Evolutionary conservation across 1,140 invertebrate genomes (phyloP).

Genomic region (Drosophila parvula): DNA sequence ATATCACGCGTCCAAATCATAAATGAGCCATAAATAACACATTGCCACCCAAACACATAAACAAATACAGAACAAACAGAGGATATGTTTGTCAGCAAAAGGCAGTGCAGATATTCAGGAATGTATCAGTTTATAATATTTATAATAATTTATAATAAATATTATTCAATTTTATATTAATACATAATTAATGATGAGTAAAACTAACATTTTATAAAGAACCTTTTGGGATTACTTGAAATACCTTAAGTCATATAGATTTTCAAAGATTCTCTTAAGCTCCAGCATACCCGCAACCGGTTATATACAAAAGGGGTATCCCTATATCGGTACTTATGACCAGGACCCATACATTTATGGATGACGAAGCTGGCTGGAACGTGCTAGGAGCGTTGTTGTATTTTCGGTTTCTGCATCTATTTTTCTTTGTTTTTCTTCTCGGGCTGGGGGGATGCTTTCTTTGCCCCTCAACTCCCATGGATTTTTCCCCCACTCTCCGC

Average conservation of each 20-base stretch:
- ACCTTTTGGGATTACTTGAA: neutral
- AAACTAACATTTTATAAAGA: neutral
- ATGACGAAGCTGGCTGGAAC: slow-evolving; percentile 46
- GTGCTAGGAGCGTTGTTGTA: slow-evolving; percentile 34
- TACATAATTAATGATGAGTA: no score
- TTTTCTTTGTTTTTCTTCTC: slow-evolving; percentile 20
- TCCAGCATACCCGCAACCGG: neutral
- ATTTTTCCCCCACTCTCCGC: neutral
- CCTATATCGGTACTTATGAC: slow-evolving; percentile 42
- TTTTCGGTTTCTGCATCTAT: slow-evolving; percentile 34
- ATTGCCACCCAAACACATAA: slow-evolving; percentile 63
- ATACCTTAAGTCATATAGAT: neutral
- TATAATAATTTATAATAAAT: no score
- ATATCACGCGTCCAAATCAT: slow-evolving; percentile 77
- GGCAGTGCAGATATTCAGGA: neutral
- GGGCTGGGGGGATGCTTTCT: neutral
- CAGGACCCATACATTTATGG: slow-evolving; percentile 54
- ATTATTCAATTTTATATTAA: no score
- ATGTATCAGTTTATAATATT: neutral
- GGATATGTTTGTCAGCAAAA: slow-evolving; percentile 16
- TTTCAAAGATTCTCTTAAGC: neutral
- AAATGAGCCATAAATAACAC: slow-evolving; percentile 83
- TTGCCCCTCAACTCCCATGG: neutral
- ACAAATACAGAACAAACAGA: slow-evolving; percentile 30
- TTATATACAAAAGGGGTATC: slow-evolving; percentile 3